Evolutionary conservation across 2,113 vertebrate genomes (phyloP).

Genomic region (Talpa occidentalis): DNA sequence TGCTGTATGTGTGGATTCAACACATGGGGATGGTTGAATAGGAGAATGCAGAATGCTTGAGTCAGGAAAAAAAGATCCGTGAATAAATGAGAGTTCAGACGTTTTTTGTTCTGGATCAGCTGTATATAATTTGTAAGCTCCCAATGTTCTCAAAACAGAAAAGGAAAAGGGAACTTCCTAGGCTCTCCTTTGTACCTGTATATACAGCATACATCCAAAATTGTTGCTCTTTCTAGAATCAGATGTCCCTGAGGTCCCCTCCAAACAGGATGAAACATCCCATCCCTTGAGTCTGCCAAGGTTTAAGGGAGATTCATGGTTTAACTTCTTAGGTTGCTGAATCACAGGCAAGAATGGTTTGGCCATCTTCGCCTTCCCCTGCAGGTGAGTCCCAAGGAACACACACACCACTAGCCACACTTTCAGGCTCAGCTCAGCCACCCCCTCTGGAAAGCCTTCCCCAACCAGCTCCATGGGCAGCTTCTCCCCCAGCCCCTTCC

Average conservation of each 20-base stretch:
- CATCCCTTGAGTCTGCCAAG: not conserved
- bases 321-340: not conserved
- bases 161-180: not conserved
- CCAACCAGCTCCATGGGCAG: not conserved
- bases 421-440: not conserved
- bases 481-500: not conserved
- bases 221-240: no score
- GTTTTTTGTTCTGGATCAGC: no score
- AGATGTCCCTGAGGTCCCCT: no score
- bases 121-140: not conserved
- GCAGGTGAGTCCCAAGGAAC: not conserved
- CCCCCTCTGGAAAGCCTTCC: not conserved
- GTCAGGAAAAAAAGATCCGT: no score
- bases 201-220: not conserved
- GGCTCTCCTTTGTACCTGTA: not conserved
- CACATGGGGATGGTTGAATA: no score
- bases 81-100: no score
- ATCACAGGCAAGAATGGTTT: not conserved
- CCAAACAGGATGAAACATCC: not conserved
- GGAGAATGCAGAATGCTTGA: no score
- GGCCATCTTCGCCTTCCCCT: not conserved
- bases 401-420: not conserved
- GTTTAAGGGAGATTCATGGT: not conserved
- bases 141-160: not conserved
- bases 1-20: no score